Base-by-base conservation (phyloP, 1,140 invertebrate species). In the Heliconius hewitsoni region DNA sequence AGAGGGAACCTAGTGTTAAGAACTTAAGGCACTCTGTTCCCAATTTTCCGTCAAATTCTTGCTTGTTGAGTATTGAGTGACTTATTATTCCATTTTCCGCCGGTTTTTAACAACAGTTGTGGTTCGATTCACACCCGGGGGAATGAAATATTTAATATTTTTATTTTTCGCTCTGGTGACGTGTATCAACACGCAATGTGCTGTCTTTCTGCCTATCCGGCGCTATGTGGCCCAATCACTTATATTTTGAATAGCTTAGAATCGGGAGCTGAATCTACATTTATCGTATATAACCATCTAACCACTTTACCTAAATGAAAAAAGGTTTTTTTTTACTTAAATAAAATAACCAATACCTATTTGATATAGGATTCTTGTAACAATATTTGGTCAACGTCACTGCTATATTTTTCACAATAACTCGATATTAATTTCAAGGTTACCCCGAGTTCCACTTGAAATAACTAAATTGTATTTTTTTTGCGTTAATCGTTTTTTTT, bases 401-500 rank as follows among this genome's bases (percentile, higher is more conserved):
- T 8, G n/a, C 1, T 76, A 11, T 55, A 74, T 74, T 70, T 76
- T 66, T 37, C 39, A 76, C 60, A 66, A 42, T 27, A 37, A 37
- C 39, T 19, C 37, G 39, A 46, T 70, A 76, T 76, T 71, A 70
- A 76, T 71, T 2, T 23, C 74, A 70, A 76, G 74, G 74, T 76
- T 23, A 71, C 42, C n/a, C 18, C 60, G 34, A 70, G 13, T 46
- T 76, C 19, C 52, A 76, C 57, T 42, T 66, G 55, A 76, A 76
- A 76, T 76, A 70, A 46, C 37, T 46, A 66, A 76, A 71, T 76
- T 71, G 60, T 76, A 76, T 76, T 76, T 76, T 76, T 23, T 23
- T 23, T 23, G 23, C 23, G 23, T 23, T 23, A 23, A 76, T 50
- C 74, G 37, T 50, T 50, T 76, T 72, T 76, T 46, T 76, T 72